Conservation (phyloP, 1,140 invertebrate genomes). For the Cherax quadricarinatus region DNA sequence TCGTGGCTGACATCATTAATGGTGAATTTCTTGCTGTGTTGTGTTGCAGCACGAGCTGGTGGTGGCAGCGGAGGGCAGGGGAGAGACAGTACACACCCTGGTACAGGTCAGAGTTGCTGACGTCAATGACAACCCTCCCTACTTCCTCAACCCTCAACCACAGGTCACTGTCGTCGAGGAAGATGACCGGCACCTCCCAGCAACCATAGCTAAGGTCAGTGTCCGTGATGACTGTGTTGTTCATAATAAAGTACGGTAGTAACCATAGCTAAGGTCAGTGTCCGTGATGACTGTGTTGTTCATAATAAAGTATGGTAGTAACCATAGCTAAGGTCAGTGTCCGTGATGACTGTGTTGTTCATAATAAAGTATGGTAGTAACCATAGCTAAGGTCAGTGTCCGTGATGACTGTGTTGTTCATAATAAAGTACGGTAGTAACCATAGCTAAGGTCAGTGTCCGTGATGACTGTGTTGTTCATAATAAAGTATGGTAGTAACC, state of each 20-base stretch:
- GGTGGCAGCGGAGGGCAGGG: slow-evolving; percentile 24
- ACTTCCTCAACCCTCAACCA: slow-evolving; percentile 79
- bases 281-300: too few relatives aligned
- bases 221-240: too few relatives aligned
- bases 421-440: too few relatives aligned
- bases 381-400: slow-evolving; percentile 16
- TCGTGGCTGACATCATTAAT: too few relatives aligned
- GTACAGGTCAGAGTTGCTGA: slow-evolving; percentile 93
- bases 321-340: slow-evolving; percentile 17
- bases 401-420: too few relatives aligned
- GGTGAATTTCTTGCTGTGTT: neutral
- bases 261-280: neutral
- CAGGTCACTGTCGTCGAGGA: slow-evolving; percentile 22
- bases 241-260: too few relatives aligned
- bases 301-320: too few relatives aligned
- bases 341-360: too few relatives aligned
- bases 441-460: slow-evolving; percentile 2
- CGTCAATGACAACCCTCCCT: slow-evolving; percentile 94
- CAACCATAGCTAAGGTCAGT: slow-evolving; percentile 20
- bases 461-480: too few relatives aligned
- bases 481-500: too few relatives aligned
- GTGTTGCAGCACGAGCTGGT: slow-evolving; percentile 25
- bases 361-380: too few relatives aligned
- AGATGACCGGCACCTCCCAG: slow-evolving; percentile 28
- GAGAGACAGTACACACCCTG: slow-evolving; percentile 80